Evolutionary conservation across 2,888 invertebrate species (phyloP).

Genomic region (Dryadula phaetusa): DNA sequence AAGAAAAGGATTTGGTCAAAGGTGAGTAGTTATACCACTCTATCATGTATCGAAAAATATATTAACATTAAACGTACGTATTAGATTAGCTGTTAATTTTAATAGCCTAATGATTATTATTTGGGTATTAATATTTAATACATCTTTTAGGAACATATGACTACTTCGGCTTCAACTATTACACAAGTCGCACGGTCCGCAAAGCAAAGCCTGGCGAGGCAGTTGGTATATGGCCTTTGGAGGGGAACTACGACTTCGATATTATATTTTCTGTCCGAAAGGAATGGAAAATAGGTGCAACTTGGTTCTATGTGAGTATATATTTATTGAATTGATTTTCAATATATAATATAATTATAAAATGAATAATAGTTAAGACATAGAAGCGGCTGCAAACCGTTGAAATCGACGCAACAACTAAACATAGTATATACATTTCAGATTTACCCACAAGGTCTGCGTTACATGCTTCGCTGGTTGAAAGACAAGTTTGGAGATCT

Average conservation of each 20-base stretch:
- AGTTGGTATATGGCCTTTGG: slow-evolving; percentile 51
- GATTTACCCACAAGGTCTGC: slow-evolving; percentile 75
- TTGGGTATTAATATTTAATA: too few relatives aligned
- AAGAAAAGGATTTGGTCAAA: slow-evolving; percentile 14
- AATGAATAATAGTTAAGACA: too few relatives aligned
- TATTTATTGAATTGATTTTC: too few relatives aligned
- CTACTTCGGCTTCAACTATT: slow-evolving; percentile 86
- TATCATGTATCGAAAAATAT: too few relatives aligned
- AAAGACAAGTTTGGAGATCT: slow-evolving; percentile 68
- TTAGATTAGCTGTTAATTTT: too few relatives aligned
- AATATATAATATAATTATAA: too few relatives aligned
- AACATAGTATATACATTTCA: slow-evolving; percentile 44
- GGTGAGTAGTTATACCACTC: too few relatives aligned
- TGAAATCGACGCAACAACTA: not conserved
- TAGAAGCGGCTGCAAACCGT: not conserved
- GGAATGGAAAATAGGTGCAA: slow-evolving; percentile 49
- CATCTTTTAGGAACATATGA: slow-evolving; percentile 80
- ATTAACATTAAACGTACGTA: too few relatives aligned
- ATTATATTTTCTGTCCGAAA: slow-evolving; percentile 40
- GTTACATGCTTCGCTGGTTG: slow-evolving; percentile 67
- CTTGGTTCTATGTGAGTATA: slow-evolving; percentile 53
- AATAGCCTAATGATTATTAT: too few relatives aligned
- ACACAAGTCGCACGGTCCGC: slow-evolving; percentile 73
- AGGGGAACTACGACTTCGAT: slow-evolving; percentile 49
- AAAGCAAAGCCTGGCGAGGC: slow-evolving; percentile 50